Conservation (phyloP, 2,797 vertebrate genomes). For the Myripristis jacobus region DNA sequence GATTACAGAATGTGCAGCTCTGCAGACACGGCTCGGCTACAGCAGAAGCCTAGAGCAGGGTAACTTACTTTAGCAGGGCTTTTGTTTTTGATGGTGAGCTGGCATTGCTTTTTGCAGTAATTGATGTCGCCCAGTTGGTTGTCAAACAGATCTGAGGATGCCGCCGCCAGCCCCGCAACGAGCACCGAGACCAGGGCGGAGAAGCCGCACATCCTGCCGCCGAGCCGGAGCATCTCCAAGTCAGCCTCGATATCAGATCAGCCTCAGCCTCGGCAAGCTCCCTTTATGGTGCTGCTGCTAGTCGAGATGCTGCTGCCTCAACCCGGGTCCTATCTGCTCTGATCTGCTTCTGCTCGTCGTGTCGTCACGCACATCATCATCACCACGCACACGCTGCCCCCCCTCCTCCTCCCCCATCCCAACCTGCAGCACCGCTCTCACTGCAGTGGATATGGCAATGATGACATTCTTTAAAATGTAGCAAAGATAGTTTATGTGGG, state of each 20-base stretch:
- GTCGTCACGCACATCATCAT: slow-evolving; percentile 78
- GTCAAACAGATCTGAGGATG: slow-evolving; percentile 87
- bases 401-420: slow-evolving; percentile 11
- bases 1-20: slow-evolving; percentile 23
- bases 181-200: slow-evolving; percentile 80
- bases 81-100: slow-evolving; percentile 85
- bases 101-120: slow-evolving; percentile 93
- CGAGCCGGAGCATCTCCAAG: slow-evolving; percentile 76
- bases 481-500: neutral
- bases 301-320: slow-evolving; percentile 83
- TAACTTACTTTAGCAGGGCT: slow-evolving; percentile 86
- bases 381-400: slow-evolving; percentile 59
- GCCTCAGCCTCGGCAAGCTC: slow-evolving; percentile 83
- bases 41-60: neutral
- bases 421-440: slow-evolving; percentile 44
- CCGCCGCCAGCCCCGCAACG: slow-evolving; percentile 77
- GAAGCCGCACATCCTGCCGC: slow-evolving; percentile 75
- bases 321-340: slow-evolving; percentile 58
- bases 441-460: slow-evolving; percentile 61
- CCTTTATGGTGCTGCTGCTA: slow-evolving; percentile 86
- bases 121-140: slow-evolving; percentile 91
- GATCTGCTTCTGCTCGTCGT: slow-evolving; percentile 64
- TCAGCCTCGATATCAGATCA: slow-evolving; percentile 40
- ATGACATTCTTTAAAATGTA: slow-evolving; percentile 43
- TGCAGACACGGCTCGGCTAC: slow-evolving; percentile 32